Conservation (phyloP, 1,140 invertebrate species). For the Pygmarrhopalites habei region DNA sequence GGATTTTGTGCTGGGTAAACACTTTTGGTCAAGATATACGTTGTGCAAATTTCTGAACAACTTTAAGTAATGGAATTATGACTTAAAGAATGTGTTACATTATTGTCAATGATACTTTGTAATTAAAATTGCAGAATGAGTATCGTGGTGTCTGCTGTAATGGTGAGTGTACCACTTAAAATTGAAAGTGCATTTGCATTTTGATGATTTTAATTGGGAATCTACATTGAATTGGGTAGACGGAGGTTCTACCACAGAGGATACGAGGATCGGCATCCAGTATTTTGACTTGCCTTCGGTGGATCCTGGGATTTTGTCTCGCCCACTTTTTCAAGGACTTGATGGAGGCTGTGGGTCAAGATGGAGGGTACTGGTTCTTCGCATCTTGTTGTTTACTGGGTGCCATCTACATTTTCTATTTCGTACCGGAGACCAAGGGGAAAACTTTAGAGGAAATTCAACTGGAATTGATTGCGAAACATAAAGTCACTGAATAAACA, state of each 20-base stretch:
- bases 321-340: constrained; percentile 47
- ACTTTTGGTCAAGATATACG: neutral
- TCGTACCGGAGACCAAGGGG: constrained; percentile 49
- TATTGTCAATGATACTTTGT: too few relatives aligned
- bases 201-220: too few relatives aligned
- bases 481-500: too few relatives aligned
- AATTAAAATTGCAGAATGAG: too few relatives aligned
- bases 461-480: too few relatives aligned
- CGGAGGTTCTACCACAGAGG: constrained; percentile 51
- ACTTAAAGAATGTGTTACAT: neutral
- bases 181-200: too few relatives aligned
- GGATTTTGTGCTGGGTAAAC: constrained; percentile 39
- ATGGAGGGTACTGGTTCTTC: constrained; percentile 49
- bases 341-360: constrained; percentile 43
- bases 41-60: neutral
- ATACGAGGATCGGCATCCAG: constrained; percentile 3
- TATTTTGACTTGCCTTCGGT: constrained; percentile 12
- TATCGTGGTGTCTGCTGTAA: too few relatives aligned
- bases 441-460: constrained; percentile 25
- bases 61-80: neutral
- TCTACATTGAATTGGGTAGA: too few relatives aligned
- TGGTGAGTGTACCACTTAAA: too few relatives aligned
- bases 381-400: constrained; percentile 46
- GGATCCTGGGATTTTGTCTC: constrained; percentile 39
- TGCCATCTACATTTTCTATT: constrained; percentile 45